Conservation (phyloP, 1,140 invertebrate species). For the Heliothis virescens region DNA sequence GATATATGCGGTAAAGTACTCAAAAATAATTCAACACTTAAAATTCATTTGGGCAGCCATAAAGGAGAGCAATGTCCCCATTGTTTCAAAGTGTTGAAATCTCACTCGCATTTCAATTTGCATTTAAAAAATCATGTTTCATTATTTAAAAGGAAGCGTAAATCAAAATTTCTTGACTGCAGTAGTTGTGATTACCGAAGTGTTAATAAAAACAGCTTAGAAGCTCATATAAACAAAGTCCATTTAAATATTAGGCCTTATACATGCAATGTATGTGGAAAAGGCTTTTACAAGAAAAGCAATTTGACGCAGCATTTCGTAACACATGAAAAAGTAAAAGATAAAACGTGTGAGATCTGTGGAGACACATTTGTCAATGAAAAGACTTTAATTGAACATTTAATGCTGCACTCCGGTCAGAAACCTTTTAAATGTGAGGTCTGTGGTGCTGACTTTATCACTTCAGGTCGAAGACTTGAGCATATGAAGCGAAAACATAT, state of each 20-base stretch:
- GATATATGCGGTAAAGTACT: constrained; percentile 60
- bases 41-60: constrained; percentile 55
- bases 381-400: constrained; percentile 69
- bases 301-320: constrained; percentile 67
- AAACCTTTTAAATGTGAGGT: constrained; percentile 70
- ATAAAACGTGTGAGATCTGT: constrained; percentile 71
- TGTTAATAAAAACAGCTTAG: constrained; percentile 65
- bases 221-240: constrained; percentile 70
- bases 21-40: constrained; percentile 51
- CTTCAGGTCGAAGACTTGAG: constrained; percentile 68
- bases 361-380: constrained; percentile 66
- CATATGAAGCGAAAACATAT: constrained; percentile 72
- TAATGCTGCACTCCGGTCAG: constrained; percentile 65
- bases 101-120: constrained; percentile 56
- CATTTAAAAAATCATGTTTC: constrained; percentile 57
- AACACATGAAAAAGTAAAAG: constrained; percentile 61
- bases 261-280: constrained; percentile 65
- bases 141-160: constrained; percentile 46
- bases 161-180: constrained; percentile 58
- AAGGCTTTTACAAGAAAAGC: constrained; percentile 74
- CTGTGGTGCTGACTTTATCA: constrained; percentile 68
- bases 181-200: constrained; percentile 65
- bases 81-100: constrained; percentile 64
- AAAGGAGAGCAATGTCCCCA: constrained; percentile 59
- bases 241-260: constrained; percentile 68